A percentile compares a stretch with the other conserved stretches of the same genome.
These are phyloP conservation scores for fruit fly (Drosophila melanogaster) DNA, from an alignment of 1,140 invertebrate species.

Conservation along the genomic window DNA sequence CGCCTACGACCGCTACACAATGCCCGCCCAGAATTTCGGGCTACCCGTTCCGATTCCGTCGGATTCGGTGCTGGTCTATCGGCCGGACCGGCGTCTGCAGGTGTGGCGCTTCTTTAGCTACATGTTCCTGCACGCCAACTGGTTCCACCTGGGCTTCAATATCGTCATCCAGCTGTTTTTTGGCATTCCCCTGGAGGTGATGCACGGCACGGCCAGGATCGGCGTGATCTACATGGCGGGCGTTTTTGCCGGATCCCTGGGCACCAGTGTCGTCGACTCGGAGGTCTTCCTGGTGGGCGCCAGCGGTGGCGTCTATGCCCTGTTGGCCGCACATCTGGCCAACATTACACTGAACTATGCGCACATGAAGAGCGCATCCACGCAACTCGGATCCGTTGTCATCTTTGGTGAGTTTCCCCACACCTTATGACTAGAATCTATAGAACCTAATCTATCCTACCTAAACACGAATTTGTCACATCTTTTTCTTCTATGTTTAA, in stretches of 20 bases:
- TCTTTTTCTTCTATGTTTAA: neutral
- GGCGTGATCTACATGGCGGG: constrained; percentile 96
- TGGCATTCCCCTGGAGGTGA: constrained; percentile 97
- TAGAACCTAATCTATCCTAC: neutral
- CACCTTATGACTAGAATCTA: neutral
- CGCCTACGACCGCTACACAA: constrained; percentile 89
- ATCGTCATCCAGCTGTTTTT: constrained; percentile 96
- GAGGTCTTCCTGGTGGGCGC: constrained; percentile 97
- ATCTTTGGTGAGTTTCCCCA: constrained; percentile 91
- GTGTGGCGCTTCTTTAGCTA: constrained; percentile 98
- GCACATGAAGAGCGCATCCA: constrained; percentile 97
- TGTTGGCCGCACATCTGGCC: constrained; percentile 96
- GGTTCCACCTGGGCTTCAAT: constrained; percentile 98
- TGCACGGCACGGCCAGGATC: constrained; percentile 95
- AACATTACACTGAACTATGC: constrained; percentile 98
- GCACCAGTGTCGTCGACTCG: constrained; percentile 96
- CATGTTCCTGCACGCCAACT: constrained; percentile 98
- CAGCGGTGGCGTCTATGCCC: constrained; percentile 96
- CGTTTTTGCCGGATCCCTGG: constrained; percentile 95
- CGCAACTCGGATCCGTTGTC: constrained; percentile 95
- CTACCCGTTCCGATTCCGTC: constrained; percentile 93
- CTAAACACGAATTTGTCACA: neutral
- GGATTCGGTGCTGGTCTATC: constrained; percentile 96
- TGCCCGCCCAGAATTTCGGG: constrained; percentile 87
- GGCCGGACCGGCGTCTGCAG: constrained; percentile 95